Evolutionary conservation across 2,888 invertebrate species (phyloP), one percentile per base, ranked within the genome.

Genomic region (Drosophila falleni): DNA sequence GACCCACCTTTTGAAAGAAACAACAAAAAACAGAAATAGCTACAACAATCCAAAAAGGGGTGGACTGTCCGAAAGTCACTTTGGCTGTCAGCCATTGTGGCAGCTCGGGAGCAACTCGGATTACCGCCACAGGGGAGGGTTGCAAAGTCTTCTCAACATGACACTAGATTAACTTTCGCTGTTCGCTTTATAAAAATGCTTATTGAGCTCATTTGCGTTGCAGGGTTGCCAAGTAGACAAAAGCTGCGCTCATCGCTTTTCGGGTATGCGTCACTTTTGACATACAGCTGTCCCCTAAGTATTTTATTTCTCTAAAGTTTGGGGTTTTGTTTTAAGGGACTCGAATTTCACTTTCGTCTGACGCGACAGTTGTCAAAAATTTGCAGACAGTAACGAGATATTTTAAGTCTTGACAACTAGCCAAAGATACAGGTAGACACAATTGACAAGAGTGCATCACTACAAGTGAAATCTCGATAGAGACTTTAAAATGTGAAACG

Each of bases 271-370:
- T 73, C 73, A 49, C 15, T 23, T 54, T 23, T 53, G 47, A 23
- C 46, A 49, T 58, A 63, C 77, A 77, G 77, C 70, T 77, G 77
- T 74, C n/a, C 46, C 42, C 10, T 39, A 19, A 19, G 23, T 46
- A 39, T 37, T 42, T 42, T 26, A 16, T 54, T 9, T 49, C 54
- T 46, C 29, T 15, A 31, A 47, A 37, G 31, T 53, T 68, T 26
- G 13, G 55, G 26, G 59, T 55, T 59, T n/a, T 44, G 62, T 72
- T 61, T 54, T 8, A n/a, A 29, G 47, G 35, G 74, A 68, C 60
- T 84, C 83, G 61, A 74, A 66, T 84, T 84, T 86, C 84, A 83
- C 81, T 76, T 75, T 39, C 49, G 65, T 41, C 68, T 60, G 72
- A 44, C 71, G 65, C 67, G 68, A 58, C 69, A 66, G 64, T 63